These are phyloP conservation scores for Zaprionus ghesquierei DNA, from an alignment of 1,140 invertebrate species.

Conservation along the genomic window DNA sequence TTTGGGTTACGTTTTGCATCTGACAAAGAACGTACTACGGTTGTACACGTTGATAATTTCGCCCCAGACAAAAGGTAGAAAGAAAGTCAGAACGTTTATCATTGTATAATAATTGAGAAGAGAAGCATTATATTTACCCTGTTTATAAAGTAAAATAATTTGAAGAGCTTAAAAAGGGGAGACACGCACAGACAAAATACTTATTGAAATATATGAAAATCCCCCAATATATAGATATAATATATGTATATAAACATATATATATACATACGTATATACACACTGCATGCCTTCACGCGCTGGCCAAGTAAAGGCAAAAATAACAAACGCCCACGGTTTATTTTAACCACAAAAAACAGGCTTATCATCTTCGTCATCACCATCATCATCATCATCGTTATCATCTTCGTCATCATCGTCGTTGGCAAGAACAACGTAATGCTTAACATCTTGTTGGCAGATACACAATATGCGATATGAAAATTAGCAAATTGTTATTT, in stretches of 20 bases:
- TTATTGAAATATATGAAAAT: not conserved
- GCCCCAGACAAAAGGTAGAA: not conserved
- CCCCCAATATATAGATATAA: not conserved
- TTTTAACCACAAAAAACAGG: constrained; percentile 23
- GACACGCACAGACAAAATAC: not conserved
- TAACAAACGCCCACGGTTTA: constrained; percentile 27
- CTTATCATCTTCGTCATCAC: not conserved
- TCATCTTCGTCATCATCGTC: too few relatives aligned
- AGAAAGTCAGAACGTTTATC: not conserved
- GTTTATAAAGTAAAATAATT: too few relatives aligned
- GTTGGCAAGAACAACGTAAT: not conserved
- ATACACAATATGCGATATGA: constrained; percentile 48
- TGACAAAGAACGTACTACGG: not conserved
- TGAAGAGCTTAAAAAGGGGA: not conserved
- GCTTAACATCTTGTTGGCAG: constrained; percentile 24
- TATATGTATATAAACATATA: not conserved
- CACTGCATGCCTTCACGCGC: not conserved
- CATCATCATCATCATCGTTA: constrained; percentile 2
- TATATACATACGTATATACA: not conserved
- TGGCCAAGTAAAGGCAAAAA: constrained; percentile 28
- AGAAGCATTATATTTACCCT: not conserved
- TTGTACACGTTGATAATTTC: constrained; percentile 8
- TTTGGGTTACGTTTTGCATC: constrained; percentile 31
- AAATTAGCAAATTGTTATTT: constrained; percentile 76
- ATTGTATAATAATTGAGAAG: not conserved